Evolutionary conservation across 1,140 invertebrate species (phyloP).

Genomic region (Aphis craccivora): DNA sequence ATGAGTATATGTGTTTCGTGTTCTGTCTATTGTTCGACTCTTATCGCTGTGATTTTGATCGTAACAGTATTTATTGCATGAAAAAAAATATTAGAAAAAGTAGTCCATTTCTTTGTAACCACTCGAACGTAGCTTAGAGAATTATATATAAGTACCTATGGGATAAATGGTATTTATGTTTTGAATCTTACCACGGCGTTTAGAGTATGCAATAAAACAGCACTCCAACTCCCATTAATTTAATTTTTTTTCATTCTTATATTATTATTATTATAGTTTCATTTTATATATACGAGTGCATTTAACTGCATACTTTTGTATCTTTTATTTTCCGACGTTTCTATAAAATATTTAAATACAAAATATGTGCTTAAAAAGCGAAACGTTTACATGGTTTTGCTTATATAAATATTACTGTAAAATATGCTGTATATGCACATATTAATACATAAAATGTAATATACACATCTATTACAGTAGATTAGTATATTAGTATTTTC

Average conservation of each 20-base stretch:
- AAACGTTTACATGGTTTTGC: not conserved
- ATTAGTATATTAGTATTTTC: not conserved
- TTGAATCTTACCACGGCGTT: not conserved
- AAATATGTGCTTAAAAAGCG: constrained; percentile 12
- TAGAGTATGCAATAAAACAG: not conserved
- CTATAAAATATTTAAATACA: constrained; percentile 1
- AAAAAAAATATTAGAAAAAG: not conserved
- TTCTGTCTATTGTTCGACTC: not conserved
- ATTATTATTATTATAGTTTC: not conserved
- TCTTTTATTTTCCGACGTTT: not conserved
- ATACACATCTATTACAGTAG: not conserved
- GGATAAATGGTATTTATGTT: not conserved
- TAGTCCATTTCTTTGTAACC: not conserved
- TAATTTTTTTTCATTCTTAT: not conserved
- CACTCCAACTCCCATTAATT: not conserved
- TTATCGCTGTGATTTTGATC: not conserved
- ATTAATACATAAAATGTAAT: not conserved
- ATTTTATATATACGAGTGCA: not conserved
- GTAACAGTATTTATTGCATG: not conserved
- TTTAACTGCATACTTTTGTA: not conserved
- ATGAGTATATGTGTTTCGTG: not conserved
- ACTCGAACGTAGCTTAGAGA: not conserved
- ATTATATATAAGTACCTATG: not conserved
- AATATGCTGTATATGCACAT: not conserved
- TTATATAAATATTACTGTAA: not conserved